A percentile compares a stretch with the other conserved stretches of the same genome.
phyloP scores from a whole-genome alignment of 2,113 vertebrate genomes.

The Rhizomys pruinosus region DNA sequence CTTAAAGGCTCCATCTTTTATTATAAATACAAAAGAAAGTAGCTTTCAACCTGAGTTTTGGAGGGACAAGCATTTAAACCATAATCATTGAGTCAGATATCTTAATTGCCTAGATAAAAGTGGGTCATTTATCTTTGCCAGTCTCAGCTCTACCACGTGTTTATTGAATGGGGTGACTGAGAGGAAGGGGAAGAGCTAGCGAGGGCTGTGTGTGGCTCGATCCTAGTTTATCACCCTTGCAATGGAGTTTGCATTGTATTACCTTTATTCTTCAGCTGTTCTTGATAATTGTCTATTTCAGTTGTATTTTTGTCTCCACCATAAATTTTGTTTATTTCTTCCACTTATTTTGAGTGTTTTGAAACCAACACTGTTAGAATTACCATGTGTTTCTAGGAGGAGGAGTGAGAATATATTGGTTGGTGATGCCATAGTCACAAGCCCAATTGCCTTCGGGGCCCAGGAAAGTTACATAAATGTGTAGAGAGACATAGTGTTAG shows the following conservation, averaged over 20 bases:
- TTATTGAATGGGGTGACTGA: background rate
- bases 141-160: background rate
- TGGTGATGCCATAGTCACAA: background rate
- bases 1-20: background rate
- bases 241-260: background rate
- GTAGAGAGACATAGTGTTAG: constrained; percentile 20
- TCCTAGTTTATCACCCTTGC: background rate
- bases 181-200: background rate
- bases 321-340: constrained; percentile 41
- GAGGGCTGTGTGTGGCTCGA: background rate
- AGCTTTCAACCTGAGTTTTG: background rate
- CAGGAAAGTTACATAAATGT: constrained; percentile 21
- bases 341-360: background rate
- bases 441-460: constrained; percentile 48
- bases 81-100: background rate
- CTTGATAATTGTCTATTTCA: constrained; percentile 3
- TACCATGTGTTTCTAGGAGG: background rate
- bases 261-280: constrained; percentile 16
- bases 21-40: background rate
- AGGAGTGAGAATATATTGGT: background rate
- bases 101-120: constrained; percentile 11
- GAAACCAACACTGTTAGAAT: constrained; percentile 17
- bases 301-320: background rate
- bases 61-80: constrained; percentile 12
- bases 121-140: background rate